These are phyloP conservation scores for Metopia argyrocephala DNA, from an alignment of 2,888 invertebrate genomes.

Conservation along the genomic window DNA sequence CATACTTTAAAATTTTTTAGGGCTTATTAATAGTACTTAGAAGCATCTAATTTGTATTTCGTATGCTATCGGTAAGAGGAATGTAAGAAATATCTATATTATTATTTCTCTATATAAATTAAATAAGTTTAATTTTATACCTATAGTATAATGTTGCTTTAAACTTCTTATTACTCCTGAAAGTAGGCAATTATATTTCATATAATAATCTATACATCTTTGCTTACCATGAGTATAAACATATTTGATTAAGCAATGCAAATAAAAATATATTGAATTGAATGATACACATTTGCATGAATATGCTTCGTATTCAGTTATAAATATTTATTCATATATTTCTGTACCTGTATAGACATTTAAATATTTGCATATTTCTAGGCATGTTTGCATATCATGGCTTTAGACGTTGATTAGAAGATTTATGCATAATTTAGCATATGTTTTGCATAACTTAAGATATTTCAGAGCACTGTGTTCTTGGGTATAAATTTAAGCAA, in stretches of 20 bases:
- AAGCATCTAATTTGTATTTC: too few relatives aligned
- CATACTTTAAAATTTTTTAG: too few relatives aligned
- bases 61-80: too few relatives aligned
- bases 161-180: background rate
- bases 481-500: background rate
- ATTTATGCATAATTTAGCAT: conserved; percentile 46
- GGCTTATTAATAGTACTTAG: too few relatives aligned
- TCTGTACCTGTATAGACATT: background rate
- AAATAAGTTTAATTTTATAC: background rate
- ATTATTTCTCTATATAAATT: background rate
- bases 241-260: too few relatives aligned
- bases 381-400: conserved; percentile 16
- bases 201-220: background rate
- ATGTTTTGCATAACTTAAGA: conserved; percentile 53
- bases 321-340: background rate
- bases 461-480: conserved; percentile 8
- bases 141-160: background rate
- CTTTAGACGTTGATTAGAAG: conserved; percentile 51
- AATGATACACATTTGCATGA: too few relatives aligned
- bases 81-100: too few relatives aligned
- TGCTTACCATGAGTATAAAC: background rate
- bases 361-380: conserved; percentile 9
- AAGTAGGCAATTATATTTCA: background rate
- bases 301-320: background rate
- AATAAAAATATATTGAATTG: too few relatives aligned